Percentiles rank a stretch among this genome's conserved stretches.
These are phyloP conservation scores for Pimephales promelas DNA, from an alignment of 2,113 vertebrate genomes.

Conservation along the genomic window DNA sequence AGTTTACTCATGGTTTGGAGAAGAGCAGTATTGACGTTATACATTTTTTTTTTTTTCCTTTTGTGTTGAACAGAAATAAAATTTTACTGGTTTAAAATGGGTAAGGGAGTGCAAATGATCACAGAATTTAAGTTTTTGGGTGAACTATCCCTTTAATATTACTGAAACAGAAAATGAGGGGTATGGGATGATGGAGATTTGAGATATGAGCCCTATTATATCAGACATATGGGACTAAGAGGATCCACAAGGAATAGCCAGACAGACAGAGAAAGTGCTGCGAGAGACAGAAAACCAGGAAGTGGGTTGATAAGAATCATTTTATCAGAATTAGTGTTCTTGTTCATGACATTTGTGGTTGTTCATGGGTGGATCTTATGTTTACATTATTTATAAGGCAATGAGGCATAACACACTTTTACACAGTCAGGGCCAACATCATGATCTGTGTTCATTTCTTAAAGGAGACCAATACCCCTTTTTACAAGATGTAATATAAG, in stretches of 20 bases:
- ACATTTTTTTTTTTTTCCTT: neutral
- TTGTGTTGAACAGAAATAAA: neutral
- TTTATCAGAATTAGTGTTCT: neutral
- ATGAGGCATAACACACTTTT: neutral
- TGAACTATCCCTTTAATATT: neutral
- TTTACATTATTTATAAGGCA: slow-evolving; percentile 21
- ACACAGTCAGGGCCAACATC: neutral
- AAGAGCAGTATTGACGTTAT: neutral
- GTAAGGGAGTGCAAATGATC: neutral
- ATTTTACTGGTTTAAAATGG: neutral
- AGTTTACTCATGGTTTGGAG: neutral
- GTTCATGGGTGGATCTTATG: neutral
- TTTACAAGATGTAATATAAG: no score
- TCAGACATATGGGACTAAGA: neutral
- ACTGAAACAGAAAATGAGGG: neutral
- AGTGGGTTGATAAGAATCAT: slow-evolving; percentile 6
- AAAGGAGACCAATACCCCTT: no score
- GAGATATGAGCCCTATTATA: neutral
- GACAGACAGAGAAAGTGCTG: neutral
- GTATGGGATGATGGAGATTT: neutral
- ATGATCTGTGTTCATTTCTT: neutral
- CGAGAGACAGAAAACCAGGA: slow-evolving; percentile 7
- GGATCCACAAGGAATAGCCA: neutral
- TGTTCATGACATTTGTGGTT: neutral
- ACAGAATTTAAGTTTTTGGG: neutral